Base-by-base conservation (phyloP, 2,888 invertebrate genomes). In the Diabrotica balteata region DNA sequence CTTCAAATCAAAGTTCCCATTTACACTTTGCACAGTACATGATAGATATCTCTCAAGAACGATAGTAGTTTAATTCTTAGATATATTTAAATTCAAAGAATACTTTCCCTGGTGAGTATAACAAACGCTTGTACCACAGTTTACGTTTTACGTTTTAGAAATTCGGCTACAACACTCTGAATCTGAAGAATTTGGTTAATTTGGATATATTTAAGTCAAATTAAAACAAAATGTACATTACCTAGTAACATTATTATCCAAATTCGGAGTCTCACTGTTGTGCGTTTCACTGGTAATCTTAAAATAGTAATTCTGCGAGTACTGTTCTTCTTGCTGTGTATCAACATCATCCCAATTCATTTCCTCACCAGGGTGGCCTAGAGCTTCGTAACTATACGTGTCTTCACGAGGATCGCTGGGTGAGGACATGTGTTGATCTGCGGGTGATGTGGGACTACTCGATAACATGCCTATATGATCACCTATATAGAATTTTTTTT, bases 351-450 rank as follows among this genome's bases (percentile, higher is more conserved):
- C 83, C 84, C 83, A 84, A 63, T 78, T 79, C 81, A 82, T 82
- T 62, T 82, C 79, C 77, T 83, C 72, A 65, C 72, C 71, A 0
- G 76, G 76, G 55, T 73, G 67, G 47, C 78, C 78, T 47, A 78
- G 64, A 10, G 73, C 73, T 73, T 80, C 74, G 75, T 81, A 75
- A 73, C 80, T 80, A 68, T 82, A 82, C 8, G 76, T 74, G 69
- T 82, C 82, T 73, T 82, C 81, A 43, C 80, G 75, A 5, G 80
- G 80, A 68, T 84, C 83, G 7, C 76, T 74, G 7, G 83, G 82
- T 4, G 83, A 83, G 0, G 81, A 78, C 83, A 83, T 83, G 71
- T 82, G 83, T 60, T 83, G 83, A 68, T 83, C 84, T n/a, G 79
- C 81, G 2, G 83, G 83, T 7, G 83, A 83, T 58, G 80, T 81